Evolutionary conservation across 1,140 invertebrate genomes (phyloP).

Genomic region (Drosophila bifasciata): DNA sequence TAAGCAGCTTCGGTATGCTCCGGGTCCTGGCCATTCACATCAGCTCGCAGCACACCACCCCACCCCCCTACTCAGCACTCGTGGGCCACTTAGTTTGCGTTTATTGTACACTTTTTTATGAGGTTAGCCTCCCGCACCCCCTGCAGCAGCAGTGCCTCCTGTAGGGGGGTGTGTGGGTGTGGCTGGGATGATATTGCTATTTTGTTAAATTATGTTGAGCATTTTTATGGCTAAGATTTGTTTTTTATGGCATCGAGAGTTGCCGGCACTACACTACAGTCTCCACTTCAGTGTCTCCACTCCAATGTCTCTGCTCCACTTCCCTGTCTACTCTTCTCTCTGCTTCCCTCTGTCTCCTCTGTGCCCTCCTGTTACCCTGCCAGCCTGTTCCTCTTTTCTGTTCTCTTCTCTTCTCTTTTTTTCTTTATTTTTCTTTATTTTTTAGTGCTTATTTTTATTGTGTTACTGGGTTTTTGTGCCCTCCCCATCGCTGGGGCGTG

Average conservation of each 20-base stretch:
- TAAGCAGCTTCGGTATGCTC: slow-evolving; percentile 40
- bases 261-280: slow-evolving; percentile 15
- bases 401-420: no score
- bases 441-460: slow-evolving; percentile 47
- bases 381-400: no score
- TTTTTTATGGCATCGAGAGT: slow-evolving; percentile 74
- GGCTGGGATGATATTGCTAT: slow-evolving; percentile 72
- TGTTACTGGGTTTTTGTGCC: slow-evolving; percentile 15
- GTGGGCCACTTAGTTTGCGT: slow-evolving; percentile 72
- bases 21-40: background rate
- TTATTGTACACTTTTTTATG: slow-evolving; percentile 77
- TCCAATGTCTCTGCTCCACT: no score
- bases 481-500: background rate
- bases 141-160: background rate
- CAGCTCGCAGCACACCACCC: no score
- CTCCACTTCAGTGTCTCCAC: background rate
- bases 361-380: no score
- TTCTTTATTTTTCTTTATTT: slow-evolving; percentile 9
- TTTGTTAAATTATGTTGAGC: slow-evolving; percentile 80
- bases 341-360: no score
- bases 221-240: slow-evolving; percentile 77
- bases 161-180: slow-evolving; percentile 1
- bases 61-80: no score
- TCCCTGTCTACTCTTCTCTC: no score
- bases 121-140: slow-evolving; percentile 14